Evolutionary conservation across 2,113 vertebrate species (phyloP), one percentile per base, ranked within the genome.

Genomic region (Hippocampus guttulatus): DNA sequence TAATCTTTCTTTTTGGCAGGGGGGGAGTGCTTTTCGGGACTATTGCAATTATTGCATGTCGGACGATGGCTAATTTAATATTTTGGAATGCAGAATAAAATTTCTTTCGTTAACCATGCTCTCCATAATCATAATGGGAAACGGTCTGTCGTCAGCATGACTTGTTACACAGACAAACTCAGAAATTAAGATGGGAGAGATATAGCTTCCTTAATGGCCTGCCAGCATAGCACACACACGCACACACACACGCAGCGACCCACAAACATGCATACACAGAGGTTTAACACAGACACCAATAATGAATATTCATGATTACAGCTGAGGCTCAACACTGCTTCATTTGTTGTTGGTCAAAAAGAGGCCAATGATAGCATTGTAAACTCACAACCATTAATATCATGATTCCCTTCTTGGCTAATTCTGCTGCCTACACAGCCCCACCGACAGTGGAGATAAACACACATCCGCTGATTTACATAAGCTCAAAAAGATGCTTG

Each of bases 241-340:
- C 58, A 68, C 57, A 43, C 81, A 58, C 43, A 38, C 67, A 0
- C 30, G 30, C 30, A 38, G 65, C 47, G 43, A 77, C 69, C 75
- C 71, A 81, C 60, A 45, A 60, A 54, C 68, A 75, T 33, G 65
- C 68, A 80, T 69, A 83, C 58, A 84, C 61, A 81, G 60, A 77
- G 77, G 71, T 77, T 69, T 70, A 81, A 81, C 43, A 81, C 55
- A 73, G 40, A 52, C 69, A 60, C 57, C 33, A 75, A 57, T 30
- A 78, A 82, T 90, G 86, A 91, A 91, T 89, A 85, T 90, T 90
- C 87, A 88, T 88, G 79, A 80, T 78, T 64, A 89, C 82, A 88
- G 81, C 75, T 75, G 60, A 38, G 68, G 70, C 82, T 77, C 71
- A 82, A 83, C 88, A 90, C 84, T 89, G 86, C 74, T 60, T 86